Percentiles rank a stretch among this genome's conserved stretches.
These are phyloP conservation scores for Coptotermes formosanus DNA, from an alignment of 1,140 invertebrate species.

Conservation along the genomic window DNA sequence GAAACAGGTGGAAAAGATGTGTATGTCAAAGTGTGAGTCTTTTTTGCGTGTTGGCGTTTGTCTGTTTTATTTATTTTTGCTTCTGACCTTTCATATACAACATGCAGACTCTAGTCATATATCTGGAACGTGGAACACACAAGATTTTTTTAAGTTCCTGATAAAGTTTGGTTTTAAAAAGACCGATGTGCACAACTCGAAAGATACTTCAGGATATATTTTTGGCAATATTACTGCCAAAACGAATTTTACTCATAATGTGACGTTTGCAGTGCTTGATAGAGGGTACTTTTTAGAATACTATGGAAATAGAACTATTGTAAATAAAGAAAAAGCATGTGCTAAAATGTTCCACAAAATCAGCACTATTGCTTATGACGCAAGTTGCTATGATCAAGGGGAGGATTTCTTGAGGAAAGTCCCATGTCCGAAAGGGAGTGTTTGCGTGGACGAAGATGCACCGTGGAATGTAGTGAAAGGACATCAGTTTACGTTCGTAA, in stretches of 20 bases:
- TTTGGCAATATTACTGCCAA: conserved; percentile 89
- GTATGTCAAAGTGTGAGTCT: not conserved
- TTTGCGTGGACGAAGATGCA: conserved; percentile 87
- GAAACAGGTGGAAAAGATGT: conserved; percentile 22
- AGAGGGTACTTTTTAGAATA: conserved; percentile 84
- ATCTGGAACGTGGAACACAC: conserved; percentile 63
- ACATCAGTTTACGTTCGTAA: conserved; percentile 91
- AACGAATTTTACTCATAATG: conserved; percentile 60
- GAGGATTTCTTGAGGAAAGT: conserved; percentile 86
- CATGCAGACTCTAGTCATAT: conserved; percentile 51
- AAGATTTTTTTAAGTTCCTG: conserved; percentile 86
- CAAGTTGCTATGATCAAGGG: conserved; percentile 74
- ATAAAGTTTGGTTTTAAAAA: conserved; percentile 96
- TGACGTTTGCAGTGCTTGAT: conserved; percentile 85
- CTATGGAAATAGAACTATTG: conserved; percentile 71
- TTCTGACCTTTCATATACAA: not conserved
- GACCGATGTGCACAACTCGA: conserved; percentile 78
- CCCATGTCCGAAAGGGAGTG: conserved; percentile 72
- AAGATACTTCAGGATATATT: conserved; percentile 87
- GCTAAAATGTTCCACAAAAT: conserved; percentile 82
- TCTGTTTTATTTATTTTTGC: not conserved
- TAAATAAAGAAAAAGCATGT: conserved; percentile 68
- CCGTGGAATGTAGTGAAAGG: conserved; percentile 79
- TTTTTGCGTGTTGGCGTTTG: not conserved
- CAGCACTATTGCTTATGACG: conserved; percentile 79